phyloP scores from a whole-genome alignment of 2,113 vertebrate genomes.

The Sinocyclocheilus grahami region DNA sequence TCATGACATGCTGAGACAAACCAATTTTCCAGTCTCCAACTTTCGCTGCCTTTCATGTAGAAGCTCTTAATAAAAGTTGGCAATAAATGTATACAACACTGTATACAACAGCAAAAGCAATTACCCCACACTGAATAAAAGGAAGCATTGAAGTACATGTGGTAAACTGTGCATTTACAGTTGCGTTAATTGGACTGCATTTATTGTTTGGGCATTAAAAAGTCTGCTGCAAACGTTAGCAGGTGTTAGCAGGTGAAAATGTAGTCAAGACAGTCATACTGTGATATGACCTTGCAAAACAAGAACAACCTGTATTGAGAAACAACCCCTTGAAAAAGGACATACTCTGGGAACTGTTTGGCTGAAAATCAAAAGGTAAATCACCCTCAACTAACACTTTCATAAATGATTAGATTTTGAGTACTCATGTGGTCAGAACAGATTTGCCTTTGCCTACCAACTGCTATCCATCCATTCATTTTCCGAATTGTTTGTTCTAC shows the following conservation, averaged over 20 bases:
- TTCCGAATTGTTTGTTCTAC: not conserved
- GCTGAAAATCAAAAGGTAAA: conserved; percentile 52
- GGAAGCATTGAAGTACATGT: not conserved
- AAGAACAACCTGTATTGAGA: too few relatives aligned
- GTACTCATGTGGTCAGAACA: conserved; percentile 49
- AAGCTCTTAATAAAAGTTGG: not conserved
- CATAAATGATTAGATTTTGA: conserved; percentile 61
- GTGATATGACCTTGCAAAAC: too few relatives aligned
- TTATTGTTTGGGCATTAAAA: not conserved
- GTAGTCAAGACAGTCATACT: not conserved
- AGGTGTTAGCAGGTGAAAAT: not conserved
- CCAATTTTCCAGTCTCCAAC: conserved; percentile 4
- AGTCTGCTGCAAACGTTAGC: too few relatives aligned
- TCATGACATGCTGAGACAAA: conserved; percentile 29
- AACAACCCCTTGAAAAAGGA: too few relatives aligned
- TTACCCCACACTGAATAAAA: not conserved
- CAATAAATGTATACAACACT: too few relatives aligned
- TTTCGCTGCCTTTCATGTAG: not conserved
- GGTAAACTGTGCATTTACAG: not conserved
- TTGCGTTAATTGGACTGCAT: not conserved
- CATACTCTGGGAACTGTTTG: conserved; percentile 56
- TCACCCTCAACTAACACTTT: conserved; percentile 56
- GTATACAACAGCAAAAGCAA: not conserved
- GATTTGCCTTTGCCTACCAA: conserved; percentile 1
- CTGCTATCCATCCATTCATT: not conserved